A percentile compares a stretch with the other conserved stretches of the same genome.
These are phyloP conservation scores for Odontomyia ornata DNA, from an alignment of 2,888 invertebrate genomes.

Conservation along the genomic window DNA sequence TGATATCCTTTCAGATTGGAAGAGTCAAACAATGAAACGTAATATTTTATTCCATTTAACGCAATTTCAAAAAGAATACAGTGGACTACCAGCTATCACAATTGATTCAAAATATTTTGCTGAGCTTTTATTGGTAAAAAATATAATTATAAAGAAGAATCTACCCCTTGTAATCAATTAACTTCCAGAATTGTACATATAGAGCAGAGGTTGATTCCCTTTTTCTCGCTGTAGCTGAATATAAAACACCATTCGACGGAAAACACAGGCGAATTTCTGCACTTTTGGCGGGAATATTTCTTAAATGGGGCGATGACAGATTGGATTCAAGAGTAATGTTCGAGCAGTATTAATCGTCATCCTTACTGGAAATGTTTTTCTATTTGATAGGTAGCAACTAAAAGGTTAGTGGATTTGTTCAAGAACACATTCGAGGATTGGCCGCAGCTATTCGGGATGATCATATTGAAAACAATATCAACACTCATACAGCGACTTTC, in stretches of 20 bases:
- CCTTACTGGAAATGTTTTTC: neutral
- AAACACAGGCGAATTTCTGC: neutral
- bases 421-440: neutral
- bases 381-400: neutral
- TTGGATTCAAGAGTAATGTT: neutral
- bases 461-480: neutral
- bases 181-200: neutral
- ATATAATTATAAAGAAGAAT: too few relatives aligned
- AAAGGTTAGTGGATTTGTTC: neutral
- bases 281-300: neutral
- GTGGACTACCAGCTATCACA: neutral
- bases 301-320: conserved; percentile 1
- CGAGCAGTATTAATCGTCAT: neutral
- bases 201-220: neutral
- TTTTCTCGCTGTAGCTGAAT: neutral
- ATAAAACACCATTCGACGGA: neutral
- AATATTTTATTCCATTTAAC: neutral
- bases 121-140: neutral
- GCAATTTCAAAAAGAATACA: neutral
- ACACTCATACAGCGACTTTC: neutral
- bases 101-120: conserved; percentile 5
- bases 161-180: neutral
- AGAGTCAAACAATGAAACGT: neutral
- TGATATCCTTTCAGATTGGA: neutral
- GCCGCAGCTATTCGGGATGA: neutral